Evolutionary conservation across 2,888 invertebrate genomes (phyloP), one percentile per base, ranked within the genome.

Genomic region (Psylliodes chrysocephalus): DNA sequence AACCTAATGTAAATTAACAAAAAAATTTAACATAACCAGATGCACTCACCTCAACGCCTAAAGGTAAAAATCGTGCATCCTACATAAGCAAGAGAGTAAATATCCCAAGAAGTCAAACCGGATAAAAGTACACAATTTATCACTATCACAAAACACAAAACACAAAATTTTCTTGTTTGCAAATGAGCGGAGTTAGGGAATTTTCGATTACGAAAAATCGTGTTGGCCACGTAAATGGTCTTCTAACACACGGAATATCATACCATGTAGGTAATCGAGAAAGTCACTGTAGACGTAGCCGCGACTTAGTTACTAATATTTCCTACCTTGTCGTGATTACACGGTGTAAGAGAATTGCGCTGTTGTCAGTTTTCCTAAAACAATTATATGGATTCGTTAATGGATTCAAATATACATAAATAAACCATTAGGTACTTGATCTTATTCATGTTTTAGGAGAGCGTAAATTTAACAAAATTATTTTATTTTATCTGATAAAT

Each of bases 291-390:
- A 69, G 62, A 70, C 70, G 67, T 65, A 64, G 55, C 51, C 59
- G 66, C 63, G 64, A 59, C 55, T 64, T 64, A 63, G 63, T 66
- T 60, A 66, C 73, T 73, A 71, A 71, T 72, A 73, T 70, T 70
- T 66, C 60, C 71, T 74, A 75, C 73, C 73, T 67, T 69, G 63
- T 63, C 65, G 63, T 62, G 54, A 63, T 46, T 63, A 30, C 51
- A 56, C 38, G 44, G 33, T 59, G 25, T 59, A 38, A 59, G 40
- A 59, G 17, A 10, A 35, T 19, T 5, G 52, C 69, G 38, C 42
- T 18, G 67, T 69, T 69, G 69, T 62, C 49, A 17, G 28, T n/a
- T 49, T 25, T 49, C 22, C 22, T 22, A 22, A 22, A 22, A 22
- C 22, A 22, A 22, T 4, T 22, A 2, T 22, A n/a, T n/a, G n/a